A percentile compares a stretch with the other conserved stretches of the same genome.
These are phyloP conservation scores for Lutjanus argentimaculatus DNA, from an alignment of 2,797 vertebrate species.

Conservation along the genomic window DNA sequence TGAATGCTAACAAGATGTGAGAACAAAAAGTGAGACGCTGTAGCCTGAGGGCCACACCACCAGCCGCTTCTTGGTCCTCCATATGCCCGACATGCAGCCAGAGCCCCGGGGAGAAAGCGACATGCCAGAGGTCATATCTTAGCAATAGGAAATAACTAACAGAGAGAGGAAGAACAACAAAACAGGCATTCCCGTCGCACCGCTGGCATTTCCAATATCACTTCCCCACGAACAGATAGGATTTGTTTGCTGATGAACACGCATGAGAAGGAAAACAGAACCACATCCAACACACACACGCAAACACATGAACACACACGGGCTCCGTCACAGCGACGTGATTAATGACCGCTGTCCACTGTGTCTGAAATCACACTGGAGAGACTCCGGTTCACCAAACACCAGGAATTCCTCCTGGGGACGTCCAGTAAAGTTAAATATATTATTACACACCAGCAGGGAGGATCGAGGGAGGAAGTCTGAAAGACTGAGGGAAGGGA, in stretches of 20 bases:
- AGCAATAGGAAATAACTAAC: constrained; percentile 73
- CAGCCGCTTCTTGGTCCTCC: constrained; percentile 42
- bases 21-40: constrained; percentile 20
- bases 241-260: constrained; percentile 76
- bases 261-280: constrained; percentile 67
- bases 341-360: constrained; percentile 82
- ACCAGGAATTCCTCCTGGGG: constrained; percentile 83
- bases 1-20: constrained; percentile 58
- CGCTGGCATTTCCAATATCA: constrained; percentile 60
- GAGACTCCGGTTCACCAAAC: constrained; percentile 83
- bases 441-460: constrained; percentile 79
- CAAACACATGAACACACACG: constrained; percentile 44
- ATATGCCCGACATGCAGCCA: constrained; percentile 32
- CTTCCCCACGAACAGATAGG: constrained; percentile 64
- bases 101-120: constrained; percentile 49
- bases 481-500: constrained; percentile 27
- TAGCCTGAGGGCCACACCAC: constrained; percentile 49
- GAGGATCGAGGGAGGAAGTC: constrained; percentile 48
- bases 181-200: constrained; percentile 48
- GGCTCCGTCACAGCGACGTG: constrained; percentile 65
- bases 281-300: constrained; percentile 56
- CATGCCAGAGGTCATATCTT: constrained; percentile 69
- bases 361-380: constrained; percentile 82
- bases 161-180: constrained; percentile 74
- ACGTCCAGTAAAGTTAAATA: constrained; percentile 82